Evolutionary conservation across 2,113 vertebrate genomes (phyloP).

Genomic region (Apodemus sylvaticus): DNA sequence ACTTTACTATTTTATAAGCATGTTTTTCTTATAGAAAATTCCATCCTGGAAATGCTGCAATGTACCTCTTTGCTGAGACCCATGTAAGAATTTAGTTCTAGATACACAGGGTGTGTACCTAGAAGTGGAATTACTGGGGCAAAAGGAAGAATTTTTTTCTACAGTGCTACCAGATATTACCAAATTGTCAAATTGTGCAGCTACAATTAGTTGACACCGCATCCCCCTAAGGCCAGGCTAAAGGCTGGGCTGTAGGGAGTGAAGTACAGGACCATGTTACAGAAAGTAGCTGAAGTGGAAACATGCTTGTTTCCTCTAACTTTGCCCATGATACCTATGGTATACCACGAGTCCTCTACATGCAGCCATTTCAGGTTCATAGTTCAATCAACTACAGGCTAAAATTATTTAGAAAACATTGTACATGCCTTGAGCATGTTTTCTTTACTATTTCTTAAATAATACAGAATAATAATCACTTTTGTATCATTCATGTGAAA

Average conservation of each 20-base stretch:
- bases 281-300: neutral
- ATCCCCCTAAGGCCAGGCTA: neutral
- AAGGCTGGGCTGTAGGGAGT: neutral
- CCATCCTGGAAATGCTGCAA: neutral
- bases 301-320: slow-evolving; percentile 2
- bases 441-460: neutral
- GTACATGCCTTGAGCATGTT: neutral
- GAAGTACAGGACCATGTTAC: neutral
- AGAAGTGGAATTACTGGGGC: neutral
- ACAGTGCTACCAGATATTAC: slow-evolving; percentile 1
- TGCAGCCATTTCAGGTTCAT: neutral
- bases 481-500: neutral
- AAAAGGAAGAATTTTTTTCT: slow-evolving; percentile 7
- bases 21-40: neutral
- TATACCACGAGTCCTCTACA: neutral
- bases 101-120: neutral
- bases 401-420: neutral
- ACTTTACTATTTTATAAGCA: neutral
- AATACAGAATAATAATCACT: neutral
- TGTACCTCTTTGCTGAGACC: neutral
- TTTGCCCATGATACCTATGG: neutral
- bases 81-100: neutral
- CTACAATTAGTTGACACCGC: neutral
- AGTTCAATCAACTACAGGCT: neutral
- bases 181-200: neutral